These are phyloP conservation scores for Macaria liturata DNA, from an alignment of 2,888 invertebrate genomes.

Conservation along the genomic window DNA sequence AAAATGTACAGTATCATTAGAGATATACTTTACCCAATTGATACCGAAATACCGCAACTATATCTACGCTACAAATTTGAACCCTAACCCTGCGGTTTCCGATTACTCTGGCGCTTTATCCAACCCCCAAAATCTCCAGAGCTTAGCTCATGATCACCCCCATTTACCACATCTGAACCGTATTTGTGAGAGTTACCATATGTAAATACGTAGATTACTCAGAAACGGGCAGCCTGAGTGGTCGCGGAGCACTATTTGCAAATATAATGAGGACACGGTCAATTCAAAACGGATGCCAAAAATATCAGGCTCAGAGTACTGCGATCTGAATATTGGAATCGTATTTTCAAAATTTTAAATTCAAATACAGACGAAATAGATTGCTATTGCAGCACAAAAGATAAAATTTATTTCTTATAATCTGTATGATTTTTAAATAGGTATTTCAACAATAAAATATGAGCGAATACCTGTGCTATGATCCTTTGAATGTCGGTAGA, in stretches of 20 bases:
- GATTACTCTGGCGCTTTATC: conserved; percentile 3
- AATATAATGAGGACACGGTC: conserved; percentile 34
- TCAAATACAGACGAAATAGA: not conserved
- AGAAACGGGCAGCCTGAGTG: conserved; percentile 23
- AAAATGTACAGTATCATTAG: no score
- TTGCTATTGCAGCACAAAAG: no score
- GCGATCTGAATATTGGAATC: conserved; percentile 3
- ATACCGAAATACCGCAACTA: no score
- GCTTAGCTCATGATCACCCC: conserved; percentile 30
- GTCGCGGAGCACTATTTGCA: conserved; percentile 33
- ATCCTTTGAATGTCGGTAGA: no score
- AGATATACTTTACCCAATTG: no score
- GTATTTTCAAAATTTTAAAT: not conserved
- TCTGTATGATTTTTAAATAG: no score
- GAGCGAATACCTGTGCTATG: no score
- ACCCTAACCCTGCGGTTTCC: conserved; percentile 5
- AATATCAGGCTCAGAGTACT: conserved; percentile 16
- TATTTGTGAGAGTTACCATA: conserved; percentile 32
- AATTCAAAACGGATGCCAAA: conserved; percentile 23
- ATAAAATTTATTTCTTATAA: no score
- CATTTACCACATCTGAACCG: conserved; percentile 30
- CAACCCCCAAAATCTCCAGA: conserved; percentile 14
- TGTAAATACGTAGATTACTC: conserved; percentile 36
- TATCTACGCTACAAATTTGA: not conserved
- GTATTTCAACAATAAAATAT: no score